A percentile compares a stretch with the other conserved stretches of the same genome.
Conservation (phyloP, 2,797 vertebrate genomes). For the Rhinoraja longicauda region DNA sequence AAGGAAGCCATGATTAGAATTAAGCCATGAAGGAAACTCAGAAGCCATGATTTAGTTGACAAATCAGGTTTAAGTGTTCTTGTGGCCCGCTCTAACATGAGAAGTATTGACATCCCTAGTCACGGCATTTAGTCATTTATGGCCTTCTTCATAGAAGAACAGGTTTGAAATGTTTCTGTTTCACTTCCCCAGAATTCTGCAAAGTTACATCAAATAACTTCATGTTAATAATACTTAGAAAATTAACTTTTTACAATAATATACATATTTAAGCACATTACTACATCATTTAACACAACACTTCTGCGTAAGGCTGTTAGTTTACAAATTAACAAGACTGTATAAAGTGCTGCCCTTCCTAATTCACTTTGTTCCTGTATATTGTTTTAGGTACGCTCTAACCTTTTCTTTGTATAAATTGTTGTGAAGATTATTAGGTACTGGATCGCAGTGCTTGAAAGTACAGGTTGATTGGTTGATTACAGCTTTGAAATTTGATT, state of each 20-base stretch:
- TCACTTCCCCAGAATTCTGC: neutral
- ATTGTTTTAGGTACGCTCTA: slow-evolving; percentile 37
- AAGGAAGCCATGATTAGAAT: too few relatives aligned
- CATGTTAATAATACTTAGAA: neutral
- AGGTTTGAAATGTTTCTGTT: neutral
- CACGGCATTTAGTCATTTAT: neutral
- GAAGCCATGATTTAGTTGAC: too few relatives aligned
- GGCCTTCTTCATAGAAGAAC: too few relatives aligned
- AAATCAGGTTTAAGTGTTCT: too few relatives aligned
- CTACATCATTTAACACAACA: neutral
- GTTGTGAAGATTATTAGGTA: slow-evolving; percentile 36
- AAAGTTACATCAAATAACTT: neutral
- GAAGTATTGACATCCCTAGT: neutral
- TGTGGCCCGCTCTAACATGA: neutral
- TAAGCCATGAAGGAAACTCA: too few relatives aligned
- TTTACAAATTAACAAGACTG: slow-evolving; percentile 1
- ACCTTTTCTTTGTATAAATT: slow-evolving; percentile 32
- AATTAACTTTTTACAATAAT: neutral
- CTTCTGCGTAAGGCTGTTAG: neutral
- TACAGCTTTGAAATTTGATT: slow-evolving; percentile 35
- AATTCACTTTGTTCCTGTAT: slow-evolving; percentile 34
- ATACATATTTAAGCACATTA: slow-evolving; percentile 20
- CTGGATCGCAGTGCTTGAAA: slow-evolving; percentile 35
- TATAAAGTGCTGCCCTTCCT: slow-evolving; percentile 32
- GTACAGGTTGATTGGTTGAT: slow-evolving; percentile 37